Base-by-base conservation (phyloP, 2,797 vertebrate species). In the Hypotaenidia okinawae region DNA sequence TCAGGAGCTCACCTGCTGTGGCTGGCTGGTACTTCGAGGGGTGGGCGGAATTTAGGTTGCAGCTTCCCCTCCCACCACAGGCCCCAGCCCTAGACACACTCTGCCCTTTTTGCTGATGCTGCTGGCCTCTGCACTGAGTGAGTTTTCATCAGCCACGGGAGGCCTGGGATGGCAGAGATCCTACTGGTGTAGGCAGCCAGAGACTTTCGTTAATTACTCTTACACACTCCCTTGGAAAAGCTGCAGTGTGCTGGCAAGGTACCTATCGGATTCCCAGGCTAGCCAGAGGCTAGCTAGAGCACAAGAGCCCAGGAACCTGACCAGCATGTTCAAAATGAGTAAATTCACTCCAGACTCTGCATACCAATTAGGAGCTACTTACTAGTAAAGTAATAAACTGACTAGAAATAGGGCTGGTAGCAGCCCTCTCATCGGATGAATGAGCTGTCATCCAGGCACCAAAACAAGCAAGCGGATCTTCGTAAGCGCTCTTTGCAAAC, bases 211-310 rank as follows among this genome's bases (percentile, higher is more conserved):
- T 95, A 94, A 94, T 95, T 85, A 93, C 45, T 83, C 28, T 51
- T 84, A 45, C 24, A 11, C 52, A 79, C 75, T 92, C 88, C 75
- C 72, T 68, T 82, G 72, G 83, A 94, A 95, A 64, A 89, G 45
- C 91, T 93, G 84, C 88, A 86, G 70, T 69, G 15, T 39, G 24
- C 74, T 16, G 17, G 59, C 77, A 92, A 73, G 92, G 81, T 23
- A 63, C 67, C 61, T 57, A 55, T 5, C 3, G 9, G 43, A 85
- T 80, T 94, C 84, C 88, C 86, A 83, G 84, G 90, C 69, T 92
- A 96, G 90, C 91, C 90, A 94, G 85, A 90, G 95, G 88, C 91
- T 88, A 94, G 37, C 30, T 52, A 55, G 83, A 89, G 52, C 75
- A 67, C 54, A 80, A 49, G 55, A 64, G 30, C 51, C 54, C 90